Evolutionary conservation across 2,113 vertebrate genomes (phyloP), one percentile per base, ranked within the genome.

Genomic region (Xiphorhynchus elegans): DNA sequence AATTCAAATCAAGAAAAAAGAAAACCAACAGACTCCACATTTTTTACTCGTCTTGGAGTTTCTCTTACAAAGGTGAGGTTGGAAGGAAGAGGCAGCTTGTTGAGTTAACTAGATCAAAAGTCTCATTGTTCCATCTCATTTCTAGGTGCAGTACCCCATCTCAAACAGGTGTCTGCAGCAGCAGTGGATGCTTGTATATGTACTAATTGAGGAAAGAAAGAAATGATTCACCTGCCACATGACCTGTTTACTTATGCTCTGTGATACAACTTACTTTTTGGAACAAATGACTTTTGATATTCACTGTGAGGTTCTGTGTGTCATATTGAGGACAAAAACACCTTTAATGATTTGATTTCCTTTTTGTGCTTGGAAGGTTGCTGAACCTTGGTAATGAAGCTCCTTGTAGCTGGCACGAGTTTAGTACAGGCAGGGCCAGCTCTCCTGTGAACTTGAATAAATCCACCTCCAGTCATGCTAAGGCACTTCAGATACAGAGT

Each of bases 401-500:
- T 87, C 19, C 73, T 44, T 44, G 31, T 64, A 44, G 19, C 64
- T 70, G 69, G 35, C 39, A 52, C 16, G 16, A 40, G 50, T 40
- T 84, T 11, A 17, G 24, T 52, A 58, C n/a, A 77, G 46, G 33
- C n/a, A 60, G 35, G 20, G 20, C 55, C 31, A 72, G 28, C 33
- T 78, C 64, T 88, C 29, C 37, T 58, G n/a, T 89, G 77, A 84
- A 40, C 50, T 50, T 67, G 33, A 46, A 40, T 42, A 47, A 91
- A 70, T 14, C 9, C 9, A 66, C 17, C 42, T 87, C 31, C 44
- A 53, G 62, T 23, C 31, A 23, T 28, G n/a, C 28, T 56, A 11
- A 31, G 1, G 2, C 64, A 59, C 64, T 86, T 26, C 7, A 0
- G 28, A 23, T 60, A 42, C 0, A 42, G 50, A 59, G 35, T 39